Evolutionary conservation across 2,113 vertebrate species (phyloP).

Genomic region (Oreotrochilus melanogaster): DNA sequence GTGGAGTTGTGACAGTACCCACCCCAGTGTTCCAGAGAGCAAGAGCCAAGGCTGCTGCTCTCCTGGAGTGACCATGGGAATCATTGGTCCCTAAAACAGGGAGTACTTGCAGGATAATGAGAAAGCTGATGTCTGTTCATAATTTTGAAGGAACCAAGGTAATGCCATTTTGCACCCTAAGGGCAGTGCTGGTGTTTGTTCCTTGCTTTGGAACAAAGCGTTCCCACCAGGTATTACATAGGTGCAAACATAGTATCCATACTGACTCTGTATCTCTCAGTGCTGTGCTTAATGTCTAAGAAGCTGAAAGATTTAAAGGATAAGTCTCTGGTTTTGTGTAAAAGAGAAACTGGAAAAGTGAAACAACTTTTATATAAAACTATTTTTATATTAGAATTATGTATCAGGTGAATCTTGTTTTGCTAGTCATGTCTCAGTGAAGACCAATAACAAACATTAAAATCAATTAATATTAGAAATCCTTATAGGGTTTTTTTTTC

Average conservation of each 20-base stretch:
- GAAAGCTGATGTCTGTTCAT: neutral
- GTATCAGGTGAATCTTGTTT: neutral
- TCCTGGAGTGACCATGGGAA: neutral
- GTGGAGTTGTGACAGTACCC: neutral
- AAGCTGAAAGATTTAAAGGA: neutral
- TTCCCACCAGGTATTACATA: neutral
- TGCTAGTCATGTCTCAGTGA: neutral
- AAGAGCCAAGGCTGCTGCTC: neutral
- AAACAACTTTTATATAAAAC: neutral
- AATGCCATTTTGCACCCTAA: neutral
- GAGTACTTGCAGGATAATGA: neutral
- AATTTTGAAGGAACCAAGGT: neutral
- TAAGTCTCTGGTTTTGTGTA: neutral
- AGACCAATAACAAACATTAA: neutral
- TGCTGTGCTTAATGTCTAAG: neutral
- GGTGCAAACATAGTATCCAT: neutral
- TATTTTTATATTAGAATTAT: neutral
- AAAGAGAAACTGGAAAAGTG: neutral
- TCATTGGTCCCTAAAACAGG: neutral
- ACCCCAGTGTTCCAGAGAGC: neutral
- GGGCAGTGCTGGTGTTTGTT: neutral
- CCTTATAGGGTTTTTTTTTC: neutral
- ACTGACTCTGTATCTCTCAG: neutral
- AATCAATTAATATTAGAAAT: neutral
- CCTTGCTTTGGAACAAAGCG: neutral